Base-by-base conservation (phyloP, 1,140 invertebrate species). In the Piezodorus guildinii region DNA sequence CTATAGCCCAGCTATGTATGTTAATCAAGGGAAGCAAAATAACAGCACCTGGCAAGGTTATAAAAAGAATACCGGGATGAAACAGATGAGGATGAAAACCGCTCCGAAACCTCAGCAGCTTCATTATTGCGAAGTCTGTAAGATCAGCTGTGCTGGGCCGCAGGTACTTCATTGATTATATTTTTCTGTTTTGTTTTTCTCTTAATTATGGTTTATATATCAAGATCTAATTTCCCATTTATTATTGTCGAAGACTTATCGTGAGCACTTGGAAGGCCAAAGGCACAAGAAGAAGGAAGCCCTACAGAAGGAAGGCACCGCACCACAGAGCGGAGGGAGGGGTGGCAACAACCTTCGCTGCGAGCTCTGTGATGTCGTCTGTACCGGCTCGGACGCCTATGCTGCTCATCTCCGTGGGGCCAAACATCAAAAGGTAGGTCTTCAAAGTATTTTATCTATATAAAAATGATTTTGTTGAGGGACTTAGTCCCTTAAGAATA, bases 251-350 rank as follows among this genome's bases (percentile, higher is more conserved):
- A 74, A 93, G 81, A 96, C 95, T 0, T 98, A 97, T 75, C 84
- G 93, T 62, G 96, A 98, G 74, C 96, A 98, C 81, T 77, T 98
- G 67, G 94, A 96, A 74, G 96, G 96, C 0, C 94, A 97, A 76
- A 96, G 96, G 73, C 96, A 99, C 76, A 98, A 98, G 78, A 98
- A 98, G 80, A 96, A 96, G 74, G 96, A 97, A 74, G 90, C 90
- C 15, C 87, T 90, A 12, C 80, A 87, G 17, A 96, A 96, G 77
- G 73, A 83, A 81, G 79, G 84, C 78, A 43, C 74, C 69, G 80
- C 74, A 72, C 80, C 72, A 71, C 77, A 72, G 54, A 71, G 72
- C 6, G 75, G 73, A 72, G 60, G 75, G 66, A 71, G 79, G 25
- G 85, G 85, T 63, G 83, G 84, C 27, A 89, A 88, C 72, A 82